Evolutionary conservation across 2,113 vertebrate species (phyloP), one percentile per base, ranked within the genome.

Genomic region (Loxodonta africana): DNA sequence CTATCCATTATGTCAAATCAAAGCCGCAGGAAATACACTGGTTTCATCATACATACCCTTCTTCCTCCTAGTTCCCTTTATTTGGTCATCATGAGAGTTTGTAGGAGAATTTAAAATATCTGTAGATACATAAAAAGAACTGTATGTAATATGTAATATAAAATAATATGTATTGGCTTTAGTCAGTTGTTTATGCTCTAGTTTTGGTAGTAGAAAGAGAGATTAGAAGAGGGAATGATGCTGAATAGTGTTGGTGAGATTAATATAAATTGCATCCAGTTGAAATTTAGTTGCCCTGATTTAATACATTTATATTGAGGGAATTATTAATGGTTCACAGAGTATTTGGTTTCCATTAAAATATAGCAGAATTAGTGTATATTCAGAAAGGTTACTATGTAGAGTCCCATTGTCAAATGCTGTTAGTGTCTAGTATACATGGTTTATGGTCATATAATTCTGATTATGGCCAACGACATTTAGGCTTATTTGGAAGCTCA

Each of bases 121-220:
- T 84, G 0, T 60, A 83, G 33, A 10, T 6, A 17, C 1, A 23
- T 9, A 33, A 15, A 69, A 37, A 37, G 37, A 37, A 37, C 37
- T n/a, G 21, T 8, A 30, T 63, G 1, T 65, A 74, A 28, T 62
- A 4, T 69, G 48, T 85, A 26, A 91, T 71, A 51, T 63, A 83
- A 14, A 41, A 60, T 15, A 28, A 20, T 62, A 60, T 23, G 8
- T 71, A 11, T 88, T 91, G 88, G 17, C 57, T 92, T n/a, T 69
- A 78, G 51, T 94, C 18, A 91, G 53, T 88, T 94, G 8, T 96
- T 95, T 91, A 33, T 78, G 6, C 18, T 93, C 6, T 37, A 95
- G 60, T 84, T 93, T 25, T 94, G 41, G 10, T 46, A 74, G 33
- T 63, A 88, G 83, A 63, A 80, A 67, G 44, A 21, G 33, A 91